Evolutionary conservation across 2,113 vertebrate genomes (phyloP), one percentile per base, ranked within the genome.

Genomic region (Genyomyrus donnyi): DNA sequence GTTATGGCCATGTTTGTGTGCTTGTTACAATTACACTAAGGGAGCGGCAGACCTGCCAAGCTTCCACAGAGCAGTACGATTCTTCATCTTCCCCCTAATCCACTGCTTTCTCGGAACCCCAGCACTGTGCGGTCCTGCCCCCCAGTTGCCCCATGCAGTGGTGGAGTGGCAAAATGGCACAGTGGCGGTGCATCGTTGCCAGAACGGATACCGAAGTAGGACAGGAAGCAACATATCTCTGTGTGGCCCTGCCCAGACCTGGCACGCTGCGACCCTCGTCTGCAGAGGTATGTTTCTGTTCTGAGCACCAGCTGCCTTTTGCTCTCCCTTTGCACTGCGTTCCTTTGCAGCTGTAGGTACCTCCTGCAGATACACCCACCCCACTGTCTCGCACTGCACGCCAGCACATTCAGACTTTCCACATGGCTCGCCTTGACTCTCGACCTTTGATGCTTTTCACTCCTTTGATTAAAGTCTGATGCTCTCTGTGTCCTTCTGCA

Each of bases 111-210:
- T 85, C 45, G 3, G 1, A 2, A 9, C 8, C 31, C 10, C 24
- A 88, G 87, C 56, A 5, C 35, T 58, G 21, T 97, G 96, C 90
- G 95, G 95, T 11, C 93, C 92, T 0, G 80, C 91, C 9, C 96
- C 95, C 1, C 4, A 74, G 24, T 85, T 95, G 1, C 74, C 56
- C 35, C 90, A 96, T 31, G 91, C 95, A 1, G 93, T 95, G 89
- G 93, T 96, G 27, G 84, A 93, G 45, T 94, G 93, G 94, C 93
- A 93, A 13, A 96, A 95, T 21, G 92, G 89, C 27, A 96, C 95
- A 2, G 48, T 93, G 11, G 95, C 92, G 84, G 85, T 95, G 17
- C 93, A 96, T 91, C 90, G 92, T 84, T 97, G 96, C 90, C 77
- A 90, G 53, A 91, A 91, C 0, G 95, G 96, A 50, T 95, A 93